phyloP scores from a whole-genome alignment of 2,113 vertebrate species.

The Onychorhynchus coronatus region DNA sequence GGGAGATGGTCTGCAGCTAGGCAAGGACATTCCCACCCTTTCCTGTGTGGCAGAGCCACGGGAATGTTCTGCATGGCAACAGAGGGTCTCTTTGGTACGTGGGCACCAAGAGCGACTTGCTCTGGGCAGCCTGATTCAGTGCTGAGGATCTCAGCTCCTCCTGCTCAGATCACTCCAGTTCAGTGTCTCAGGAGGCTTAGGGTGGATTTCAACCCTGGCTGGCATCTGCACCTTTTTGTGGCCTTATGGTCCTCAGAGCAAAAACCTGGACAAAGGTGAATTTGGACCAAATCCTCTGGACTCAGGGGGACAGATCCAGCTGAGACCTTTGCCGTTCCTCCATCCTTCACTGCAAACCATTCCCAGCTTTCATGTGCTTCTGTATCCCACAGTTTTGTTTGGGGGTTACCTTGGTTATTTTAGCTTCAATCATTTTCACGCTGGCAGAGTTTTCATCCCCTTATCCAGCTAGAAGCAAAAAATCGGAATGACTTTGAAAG shows the following conservation, averaged over 20 bases:
- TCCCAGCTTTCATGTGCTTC: neutral
- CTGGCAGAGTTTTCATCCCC: neutral
- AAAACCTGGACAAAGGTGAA: neutral
- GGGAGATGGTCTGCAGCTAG: neutral
- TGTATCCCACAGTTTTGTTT: neutral
- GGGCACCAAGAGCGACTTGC: neutral
- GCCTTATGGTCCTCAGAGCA: neutral
- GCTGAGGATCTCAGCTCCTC: neutral
- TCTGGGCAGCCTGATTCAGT: neutral
- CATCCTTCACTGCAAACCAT: neutral
- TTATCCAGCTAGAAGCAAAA: neutral
- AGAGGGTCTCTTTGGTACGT: neutral
- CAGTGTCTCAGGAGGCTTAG: neutral
- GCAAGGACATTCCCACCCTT: neutral
- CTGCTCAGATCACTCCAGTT: neutral
- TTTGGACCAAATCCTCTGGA: neutral
- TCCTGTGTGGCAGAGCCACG: neutral
- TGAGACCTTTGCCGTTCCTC: neutral
- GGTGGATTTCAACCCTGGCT: neutral
- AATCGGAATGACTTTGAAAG: neutral
- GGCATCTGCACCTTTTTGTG: neutral
- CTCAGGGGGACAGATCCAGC: neutral
- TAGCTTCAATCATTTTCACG: neutral
- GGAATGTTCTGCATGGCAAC: rapidly evolving
- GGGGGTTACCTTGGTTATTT: neutral